Percentiles rank a stretch among this genome's conserved stretches.
Conservation (phyloP, 2,113 vertebrate species). For the Tupaia tana region DNA sequence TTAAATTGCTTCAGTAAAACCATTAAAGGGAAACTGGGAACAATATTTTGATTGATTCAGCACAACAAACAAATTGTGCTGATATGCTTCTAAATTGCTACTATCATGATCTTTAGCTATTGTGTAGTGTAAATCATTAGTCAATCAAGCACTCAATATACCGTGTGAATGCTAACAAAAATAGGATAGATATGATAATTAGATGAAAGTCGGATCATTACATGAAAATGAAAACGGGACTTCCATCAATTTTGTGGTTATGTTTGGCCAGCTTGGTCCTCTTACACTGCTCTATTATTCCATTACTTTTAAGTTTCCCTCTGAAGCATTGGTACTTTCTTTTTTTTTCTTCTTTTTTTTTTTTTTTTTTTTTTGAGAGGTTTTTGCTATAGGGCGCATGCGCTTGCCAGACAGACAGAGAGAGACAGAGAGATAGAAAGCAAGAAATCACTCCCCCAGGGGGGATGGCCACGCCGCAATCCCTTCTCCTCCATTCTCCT, state of each 20-base stretch:
- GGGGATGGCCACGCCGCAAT: no score
- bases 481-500: no score
- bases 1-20: constrained; percentile 81
- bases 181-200: constrained; percentile 74
- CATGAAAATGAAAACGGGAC: constrained; percentile 57
- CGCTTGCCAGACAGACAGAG: no score
- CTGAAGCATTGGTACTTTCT: constrained; percentile 29
- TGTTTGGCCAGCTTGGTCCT: neutral
- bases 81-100: constrained; percentile 78
- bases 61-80: constrained; percentile 79
- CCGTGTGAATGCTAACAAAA: constrained; percentile 53
- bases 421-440: no score
- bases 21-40: constrained; percentile 72
- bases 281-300: constrained; percentile 46
- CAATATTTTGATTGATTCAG: constrained; percentile 84
- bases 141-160: constrained; percentile 55
- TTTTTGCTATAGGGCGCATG: no score
- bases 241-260: constrained; percentile 47
- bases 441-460: no score
- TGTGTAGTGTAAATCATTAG: constrained; percentile 74
- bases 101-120: constrained; percentile 78
- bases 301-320: constrained; percentile 64
- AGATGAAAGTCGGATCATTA: constrained; percentile 66
- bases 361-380: no score
- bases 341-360: no score